Percentiles rank a stretch among this genome's conserved stretches.
phyloP scores from a whole-genome alignment of 2,888 invertebrate genomes.

The Catocala sponsa region DNA sequence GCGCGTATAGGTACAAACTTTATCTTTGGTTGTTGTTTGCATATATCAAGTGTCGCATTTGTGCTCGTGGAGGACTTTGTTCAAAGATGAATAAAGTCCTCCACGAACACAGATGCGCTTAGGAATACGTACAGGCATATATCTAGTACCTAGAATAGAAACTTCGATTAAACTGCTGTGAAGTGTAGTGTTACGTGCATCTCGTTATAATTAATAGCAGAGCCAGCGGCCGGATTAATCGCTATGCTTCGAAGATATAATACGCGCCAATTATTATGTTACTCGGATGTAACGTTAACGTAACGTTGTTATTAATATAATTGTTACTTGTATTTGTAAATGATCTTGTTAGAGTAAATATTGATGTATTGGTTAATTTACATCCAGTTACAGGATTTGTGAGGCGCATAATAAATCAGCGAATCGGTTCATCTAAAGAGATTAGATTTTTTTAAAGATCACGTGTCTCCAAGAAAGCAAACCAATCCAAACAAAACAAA shows the following conservation, averaged over 20 bases:
- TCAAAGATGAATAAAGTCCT: no score
- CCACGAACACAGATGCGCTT: no score
- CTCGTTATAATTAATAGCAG: conserved; percentile 20
- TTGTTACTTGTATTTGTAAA: not conserved
- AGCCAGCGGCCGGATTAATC: conserved; percentile 23
- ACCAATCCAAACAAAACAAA: no score
- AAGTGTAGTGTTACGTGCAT: conserved; percentile 10
- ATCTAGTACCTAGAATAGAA: conserved; percentile 8
- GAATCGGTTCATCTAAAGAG: no score
- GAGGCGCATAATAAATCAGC: no score
- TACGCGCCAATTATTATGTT: conserved; percentile 27
- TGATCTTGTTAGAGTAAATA: not conserved
- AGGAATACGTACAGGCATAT: not conserved
- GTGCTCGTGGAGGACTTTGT: not conserved
- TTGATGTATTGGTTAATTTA: no score
- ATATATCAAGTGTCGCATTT: not conserved
- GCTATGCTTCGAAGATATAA: conserved; percentile 19
- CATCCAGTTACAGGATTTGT: no score
- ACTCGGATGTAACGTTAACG: conserved; percentile 1
- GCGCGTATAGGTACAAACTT: not conserved
- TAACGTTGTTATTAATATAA: conserved; percentile 1
- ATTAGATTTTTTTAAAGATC: no score
- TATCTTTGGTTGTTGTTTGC: not conserved
- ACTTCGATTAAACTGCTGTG: conserved; percentile 31
- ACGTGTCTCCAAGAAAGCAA: no score